phyloP scores from a whole-genome alignment of 2,888 invertebrate species.

The Adelognathus sp. region DNA sequence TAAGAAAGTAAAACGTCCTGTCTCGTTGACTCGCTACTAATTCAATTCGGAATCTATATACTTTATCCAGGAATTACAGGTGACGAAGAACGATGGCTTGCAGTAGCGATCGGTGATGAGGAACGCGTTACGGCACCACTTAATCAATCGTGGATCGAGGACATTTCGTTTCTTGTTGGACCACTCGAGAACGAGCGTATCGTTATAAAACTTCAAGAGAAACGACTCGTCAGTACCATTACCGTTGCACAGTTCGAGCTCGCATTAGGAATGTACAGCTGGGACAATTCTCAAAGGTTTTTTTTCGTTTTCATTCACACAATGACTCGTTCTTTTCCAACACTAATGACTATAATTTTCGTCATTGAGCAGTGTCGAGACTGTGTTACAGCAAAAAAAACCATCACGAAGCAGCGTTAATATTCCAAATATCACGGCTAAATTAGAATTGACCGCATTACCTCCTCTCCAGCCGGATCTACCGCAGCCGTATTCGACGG shows the following conservation, averaged over 20 bases:
- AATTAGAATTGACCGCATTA: slow-evolving; percentile 81
- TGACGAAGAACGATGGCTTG: slow-evolving; percentile 81
- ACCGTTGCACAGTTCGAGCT: slow-evolving; percentile 82
- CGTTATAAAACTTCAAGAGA: slow-evolving; percentile 81
- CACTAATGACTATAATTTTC: not conserved
- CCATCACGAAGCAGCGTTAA: slow-evolving; percentile 73
- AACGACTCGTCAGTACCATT: slow-evolving; percentile 81
- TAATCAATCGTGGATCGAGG: slow-evolving; percentile 80
- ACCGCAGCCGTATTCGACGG: slow-evolving; percentile 71
- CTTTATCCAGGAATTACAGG: slow-evolving; percentile 60
- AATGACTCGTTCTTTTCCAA: not conserved
- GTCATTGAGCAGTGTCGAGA: slow-evolving; percentile 77
- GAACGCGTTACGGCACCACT: slow-evolving; percentile 79
- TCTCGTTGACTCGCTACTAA: not conserved
- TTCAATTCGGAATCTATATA: not conserved
- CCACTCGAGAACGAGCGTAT: slow-evolving; percentile 80
- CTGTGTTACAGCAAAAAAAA: slow-evolving; percentile 79
- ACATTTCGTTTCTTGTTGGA: slow-evolving; percentile 82
- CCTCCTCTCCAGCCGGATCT: slow-evolving; percentile 78
- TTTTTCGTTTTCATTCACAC: not conserved
- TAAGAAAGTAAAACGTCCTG: not conserved
- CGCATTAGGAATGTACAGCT: slow-evolving; percentile 80
- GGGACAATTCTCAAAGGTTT: slow-evolving; percentile 79
- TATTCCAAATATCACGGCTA: slow-evolving; percentile 77
- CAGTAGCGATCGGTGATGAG: slow-evolving; percentile 80